Evolutionary conservation across 2,113 vertebrate species (phyloP).

Genomic region (Amphiprion ocellaris): DNA sequence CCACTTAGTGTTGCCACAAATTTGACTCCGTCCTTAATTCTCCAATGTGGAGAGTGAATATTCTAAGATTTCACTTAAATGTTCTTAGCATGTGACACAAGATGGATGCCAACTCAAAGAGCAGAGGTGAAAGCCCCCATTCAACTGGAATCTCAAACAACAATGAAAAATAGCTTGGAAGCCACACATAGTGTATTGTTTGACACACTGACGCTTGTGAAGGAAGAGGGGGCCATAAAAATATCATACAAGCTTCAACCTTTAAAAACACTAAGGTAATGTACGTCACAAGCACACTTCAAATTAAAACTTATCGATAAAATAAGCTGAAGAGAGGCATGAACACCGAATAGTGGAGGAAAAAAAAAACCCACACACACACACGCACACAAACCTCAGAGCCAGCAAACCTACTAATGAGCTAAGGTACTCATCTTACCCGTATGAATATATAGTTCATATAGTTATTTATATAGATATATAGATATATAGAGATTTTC

Average conservation of each 20-base stretch:
- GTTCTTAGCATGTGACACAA: slow-evolving; percentile 71
- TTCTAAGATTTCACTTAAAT: slow-evolving; percentile 68
- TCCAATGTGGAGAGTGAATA: slow-evolving; percentile 86
- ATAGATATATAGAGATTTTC: slow-evolving; percentile 62
- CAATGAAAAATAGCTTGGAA: slow-evolving; percentile 50
- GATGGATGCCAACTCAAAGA: slow-evolving; percentile 69
- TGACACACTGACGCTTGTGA: slow-evolving; percentile 67
- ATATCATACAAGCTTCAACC: slow-evolving; percentile 54
- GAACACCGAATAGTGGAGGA: slow-evolving; percentile 35
- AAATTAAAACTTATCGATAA: slow-evolving; percentile 70
- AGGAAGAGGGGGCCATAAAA: slow-evolving; percentile 53
- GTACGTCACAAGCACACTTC: slow-evolving; percentile 73
- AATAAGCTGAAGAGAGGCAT: slow-evolving; percentile 60
- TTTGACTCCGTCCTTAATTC: slow-evolving; percentile 74
- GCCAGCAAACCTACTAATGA: slow-evolving; percentile 78
- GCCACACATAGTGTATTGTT: slow-evolving; percentile 64
- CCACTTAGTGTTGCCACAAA: slow-evolving; percentile 78
- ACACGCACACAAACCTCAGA: slow-evolving; percentile 64
- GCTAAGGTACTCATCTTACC: slow-evolving; percentile 83
- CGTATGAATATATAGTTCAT: slow-evolving; percentile 85
- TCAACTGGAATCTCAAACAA: slow-evolving; percentile 57
- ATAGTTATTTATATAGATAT: slow-evolving; percentile 71
- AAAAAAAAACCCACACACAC: slow-evolving; percentile 45
- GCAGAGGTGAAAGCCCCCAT: slow-evolving; percentile 37
- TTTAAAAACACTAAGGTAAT: slow-evolving; percentile 63